Base-by-base conservation (phyloP, 2,888 invertebrate species). In the Julus scanicus region DNA sequence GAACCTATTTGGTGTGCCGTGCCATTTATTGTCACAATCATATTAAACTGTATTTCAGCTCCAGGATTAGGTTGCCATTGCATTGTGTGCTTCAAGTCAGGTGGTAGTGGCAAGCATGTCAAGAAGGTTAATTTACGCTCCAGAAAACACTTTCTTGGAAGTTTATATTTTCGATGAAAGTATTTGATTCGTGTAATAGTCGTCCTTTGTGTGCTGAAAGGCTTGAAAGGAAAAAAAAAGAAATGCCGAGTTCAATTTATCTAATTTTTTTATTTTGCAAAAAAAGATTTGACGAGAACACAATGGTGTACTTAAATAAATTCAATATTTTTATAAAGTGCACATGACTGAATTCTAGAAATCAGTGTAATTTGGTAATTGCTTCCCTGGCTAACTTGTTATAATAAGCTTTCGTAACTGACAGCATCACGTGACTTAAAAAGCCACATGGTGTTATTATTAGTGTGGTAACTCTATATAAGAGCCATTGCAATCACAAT, bases 21-120 rank as follows among this genome's bases (percentile, higher is more conserved):
- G 15, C 80, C 80, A 80, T 80, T 80, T 80, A 80, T 80, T 80
- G 80, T 80, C 80, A 80, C 80, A 80, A 37, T 80, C 80, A 80
- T 80, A 4, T 29, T 80, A 80, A 80, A 80, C 80, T 39, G 80
- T 80, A 5, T 80, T 80, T 37, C 37, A 37, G 37, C 80, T 80
- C 37, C 37, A 37, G 8, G 37, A 39, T 2, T 29, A 37, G 39
- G 29, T 37, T 39, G 37, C 37, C 13, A 13, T 9, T 11, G 29
- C 71, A 71, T 71, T 71, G 71, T 71, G 71, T 29, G 29, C 9
- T 80, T 37, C 80, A 39, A 44, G 80, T 80, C 29, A 39, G 37
- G 37, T 80, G 80, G 37, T 80, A 2, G 80, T 80, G 37, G 37
- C 80, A 80, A 71, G 71, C 37, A 39, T 80, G 80, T 39, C 37